Conservation (phyloP, 92 coral and sea anemone genomes). For the Meandrina meandrites region DNA sequence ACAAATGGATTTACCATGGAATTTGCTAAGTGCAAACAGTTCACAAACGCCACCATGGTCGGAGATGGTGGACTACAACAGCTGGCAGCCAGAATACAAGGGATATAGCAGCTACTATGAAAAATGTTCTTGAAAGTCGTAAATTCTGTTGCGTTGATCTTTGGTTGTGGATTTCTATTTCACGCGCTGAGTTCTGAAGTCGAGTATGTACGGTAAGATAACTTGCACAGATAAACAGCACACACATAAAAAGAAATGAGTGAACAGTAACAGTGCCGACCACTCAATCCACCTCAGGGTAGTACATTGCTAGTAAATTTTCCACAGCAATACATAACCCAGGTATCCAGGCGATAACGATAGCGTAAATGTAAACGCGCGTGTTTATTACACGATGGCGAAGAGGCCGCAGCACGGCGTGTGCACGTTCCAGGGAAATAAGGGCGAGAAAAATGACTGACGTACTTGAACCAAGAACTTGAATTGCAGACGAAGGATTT, state of each 20-base stretch:
- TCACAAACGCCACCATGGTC: not conserved
- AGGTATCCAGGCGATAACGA: not conserved
- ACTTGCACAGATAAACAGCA: slow-evolving; percentile 7
- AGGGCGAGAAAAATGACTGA: not conserved
- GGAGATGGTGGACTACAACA: not conserved
- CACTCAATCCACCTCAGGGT: not conserved
- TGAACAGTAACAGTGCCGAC: not conserved
- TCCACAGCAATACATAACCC: not conserved
- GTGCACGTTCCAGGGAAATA: not conserved
- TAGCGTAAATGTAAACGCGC: not conserved
- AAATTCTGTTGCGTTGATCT: not conserved
- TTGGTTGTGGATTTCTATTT: not conserved
- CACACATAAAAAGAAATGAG: not conserved
- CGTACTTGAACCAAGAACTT: not conserved
- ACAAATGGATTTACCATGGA: slow-evolving; percentile 6
- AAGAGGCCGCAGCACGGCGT: not conserved
- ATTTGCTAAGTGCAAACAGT: slow-evolving; percentile 5
- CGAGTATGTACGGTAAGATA: not conserved
- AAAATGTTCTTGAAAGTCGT: slow-evolving; percentile 10
- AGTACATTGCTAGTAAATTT: not conserved
- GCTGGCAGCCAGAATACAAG: slow-evolving; percentile 20
- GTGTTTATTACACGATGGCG: slow-evolving; percentile 6
- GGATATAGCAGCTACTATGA: slow-evolving; percentile 4
- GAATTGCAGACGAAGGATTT: not conserved
- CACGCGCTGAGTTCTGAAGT: not conserved